Percentiles rank a stretch among this genome's conserved stretches.
phyloP scores from a whole-genome alignment of 2,797 vertebrate genomes.

The Enteromius argenteus region DNA sequence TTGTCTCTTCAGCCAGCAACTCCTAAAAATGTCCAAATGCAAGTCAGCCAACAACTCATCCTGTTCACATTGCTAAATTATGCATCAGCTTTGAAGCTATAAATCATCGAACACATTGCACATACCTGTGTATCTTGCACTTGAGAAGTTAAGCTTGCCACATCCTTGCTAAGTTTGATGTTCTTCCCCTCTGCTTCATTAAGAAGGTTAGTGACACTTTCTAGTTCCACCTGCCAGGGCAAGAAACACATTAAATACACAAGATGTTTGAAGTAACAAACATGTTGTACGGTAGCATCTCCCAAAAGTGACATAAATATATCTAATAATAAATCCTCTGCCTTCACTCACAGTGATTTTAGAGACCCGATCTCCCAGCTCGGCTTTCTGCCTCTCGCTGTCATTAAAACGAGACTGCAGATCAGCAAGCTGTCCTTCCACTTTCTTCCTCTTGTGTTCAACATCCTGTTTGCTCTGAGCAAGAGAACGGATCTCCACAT shows the following conservation, averaged over 20 bases:
- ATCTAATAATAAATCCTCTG: neutral
- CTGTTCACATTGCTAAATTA: neutral
- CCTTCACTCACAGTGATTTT: conserved; percentile 83
- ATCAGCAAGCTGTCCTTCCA: conserved; percentile 90
- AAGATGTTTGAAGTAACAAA: neutral
- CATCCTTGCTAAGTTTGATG: conserved; percentile 92
- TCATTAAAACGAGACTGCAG: conserved; percentile 87
- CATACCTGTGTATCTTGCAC: conserved; percentile 92
- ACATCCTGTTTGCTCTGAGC: conserved; percentile 88
- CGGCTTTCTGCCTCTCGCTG: conserved; percentile 85
- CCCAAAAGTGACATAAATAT: neutral
- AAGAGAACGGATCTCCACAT: conserved; percentile 85
- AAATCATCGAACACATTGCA: neutral
- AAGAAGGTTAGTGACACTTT: conserved; percentile 83
- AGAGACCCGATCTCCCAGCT: conserved; percentile 89
- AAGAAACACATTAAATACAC: neutral
- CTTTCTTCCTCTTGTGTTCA: conserved; percentile 95
- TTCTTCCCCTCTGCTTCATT: conserved; percentile 92
- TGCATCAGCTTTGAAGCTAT: neutral
- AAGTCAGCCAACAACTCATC: neutral
- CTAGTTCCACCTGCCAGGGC: conserved; percentile 85
- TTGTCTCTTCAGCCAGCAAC: conserved; percentile 92
- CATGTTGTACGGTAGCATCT: neutral
- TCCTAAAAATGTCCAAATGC: conserved; percentile 77
- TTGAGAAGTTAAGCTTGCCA: conserved; percentile 87